phyloP scores from a whole-genome alignment of 2,113 vertebrate genomes.

The Callithrix jacchus region DNA sequence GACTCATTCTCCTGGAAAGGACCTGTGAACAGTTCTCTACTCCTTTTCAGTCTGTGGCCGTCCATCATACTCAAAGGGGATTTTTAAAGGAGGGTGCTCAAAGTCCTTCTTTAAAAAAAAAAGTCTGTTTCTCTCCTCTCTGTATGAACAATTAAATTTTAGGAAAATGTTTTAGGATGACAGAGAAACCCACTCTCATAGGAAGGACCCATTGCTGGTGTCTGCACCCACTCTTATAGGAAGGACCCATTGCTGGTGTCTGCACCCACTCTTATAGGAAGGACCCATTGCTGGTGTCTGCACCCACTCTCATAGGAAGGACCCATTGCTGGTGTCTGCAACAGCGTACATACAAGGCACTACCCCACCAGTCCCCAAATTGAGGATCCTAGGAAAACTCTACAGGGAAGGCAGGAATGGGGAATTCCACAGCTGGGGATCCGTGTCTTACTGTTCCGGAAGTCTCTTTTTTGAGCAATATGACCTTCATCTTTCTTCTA shows the following conservation, averaged over 20 bases:
- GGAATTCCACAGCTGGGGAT: not conserved
- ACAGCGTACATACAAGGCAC: not conserved
- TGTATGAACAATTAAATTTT: slow-evolving; percentile 12
- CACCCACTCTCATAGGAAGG: not conserved
- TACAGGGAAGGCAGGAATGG: not conserved
- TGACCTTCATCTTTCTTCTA: not conserved
- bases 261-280: not conserved
- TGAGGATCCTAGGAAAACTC: not conserved
- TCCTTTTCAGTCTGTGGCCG: not conserved
- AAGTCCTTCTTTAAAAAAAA: not conserved
- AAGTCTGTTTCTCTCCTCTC: not conserved
- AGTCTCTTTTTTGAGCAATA: not conserved
- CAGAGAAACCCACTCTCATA: not conserved
- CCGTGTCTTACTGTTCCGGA: not conserved
- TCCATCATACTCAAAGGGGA: not conserved
- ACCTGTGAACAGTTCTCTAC: not conserved
- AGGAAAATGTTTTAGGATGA: slow-evolving; percentile 3
- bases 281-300: not conserved
- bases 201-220: not conserved
- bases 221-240: not conserved
- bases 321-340: too few species aligned
- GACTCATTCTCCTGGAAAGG: not conserved
- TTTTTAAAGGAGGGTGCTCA: not conserved
- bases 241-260: not conserved
- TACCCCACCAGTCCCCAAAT: not conserved